Percentiles rank a stretch among this genome's conserved stretches.
phyloP scores from a whole-genome alignment of 2,113 vertebrate genomes.

The Xenopus laevis region DNA sequence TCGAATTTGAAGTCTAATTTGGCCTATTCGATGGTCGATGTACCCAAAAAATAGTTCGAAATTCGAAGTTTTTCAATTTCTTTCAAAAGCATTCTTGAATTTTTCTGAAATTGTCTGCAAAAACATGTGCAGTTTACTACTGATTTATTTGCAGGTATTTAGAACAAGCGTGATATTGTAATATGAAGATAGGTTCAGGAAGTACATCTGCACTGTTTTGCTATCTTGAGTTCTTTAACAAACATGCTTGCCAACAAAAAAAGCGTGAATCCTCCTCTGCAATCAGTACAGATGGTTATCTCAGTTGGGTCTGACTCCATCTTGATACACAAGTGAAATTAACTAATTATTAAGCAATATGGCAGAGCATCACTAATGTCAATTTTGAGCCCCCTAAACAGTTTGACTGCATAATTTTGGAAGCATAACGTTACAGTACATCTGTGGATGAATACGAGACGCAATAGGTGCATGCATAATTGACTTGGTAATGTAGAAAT shows the following conservation, averaged over 20 bases:
- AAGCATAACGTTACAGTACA: conserved; percentile 28
- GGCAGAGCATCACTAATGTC: conserved; percentile 21
- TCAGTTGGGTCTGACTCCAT: conserved; percentile 21
- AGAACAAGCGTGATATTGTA: no score
- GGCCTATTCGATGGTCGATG: no score
- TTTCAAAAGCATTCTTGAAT: no score
- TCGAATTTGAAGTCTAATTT: no score
- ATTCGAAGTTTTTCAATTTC: no score
- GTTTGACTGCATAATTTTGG: not conserved
- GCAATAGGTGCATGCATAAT: conserved; percentile 40
- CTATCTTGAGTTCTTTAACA: not conserved
- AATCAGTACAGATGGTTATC: conserved; percentile 30
- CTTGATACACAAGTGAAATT: conserved; percentile 17
- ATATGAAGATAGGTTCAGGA: no score
- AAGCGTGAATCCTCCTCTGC: conserved; percentile 3
- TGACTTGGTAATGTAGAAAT: conserved; percentile 32
- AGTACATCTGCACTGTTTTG: not conserved
- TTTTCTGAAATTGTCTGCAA: no score
- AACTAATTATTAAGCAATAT: conserved; percentile 36
- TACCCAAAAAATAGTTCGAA: no score
- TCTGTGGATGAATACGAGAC: conserved; percentile 19
- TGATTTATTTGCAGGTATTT: no score
- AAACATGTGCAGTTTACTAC: no score
- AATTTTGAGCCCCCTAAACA: conserved; percentile 2
- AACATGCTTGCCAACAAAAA: conserved; percentile 2